A percentile compares a stretch with the other conserved stretches of the same genome.
These are phyloP conservation scores for Metacarcinus magister DNA, from an alignment of 2,888 invertebrate genomes.

Conservation along the genomic window DNA sequence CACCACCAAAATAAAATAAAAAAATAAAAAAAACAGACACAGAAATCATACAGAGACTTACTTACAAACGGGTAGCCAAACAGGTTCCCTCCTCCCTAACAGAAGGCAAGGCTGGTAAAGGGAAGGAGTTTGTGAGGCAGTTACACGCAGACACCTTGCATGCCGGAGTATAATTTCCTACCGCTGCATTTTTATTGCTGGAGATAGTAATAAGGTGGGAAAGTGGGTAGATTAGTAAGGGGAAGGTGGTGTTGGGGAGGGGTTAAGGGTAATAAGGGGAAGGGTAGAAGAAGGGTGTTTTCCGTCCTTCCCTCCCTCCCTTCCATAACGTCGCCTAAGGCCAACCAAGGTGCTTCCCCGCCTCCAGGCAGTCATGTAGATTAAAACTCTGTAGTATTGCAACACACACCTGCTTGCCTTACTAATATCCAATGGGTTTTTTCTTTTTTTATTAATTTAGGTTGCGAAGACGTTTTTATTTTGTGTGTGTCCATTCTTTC, in stretches of 20 bases:
- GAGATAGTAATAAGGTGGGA: slow-evolving; percentile 53
- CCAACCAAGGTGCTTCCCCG: too few species aligned
- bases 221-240: background rate
- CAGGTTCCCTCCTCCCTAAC: background rate
- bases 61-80: slow-evolving; percentile 12
- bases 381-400: background rate
- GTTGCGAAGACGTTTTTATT: background rate
- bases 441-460: background rate
- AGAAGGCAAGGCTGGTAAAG: background rate
- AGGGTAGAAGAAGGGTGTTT: background rate
- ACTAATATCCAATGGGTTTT: background rate
- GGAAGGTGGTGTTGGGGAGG: background rate
- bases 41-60: background rate
- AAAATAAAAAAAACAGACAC: background rate
- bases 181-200: slow-evolving; percentile 32
- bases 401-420: background rate
- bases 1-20: background rate
- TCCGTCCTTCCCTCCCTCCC: background rate
- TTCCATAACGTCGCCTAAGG: background rate
- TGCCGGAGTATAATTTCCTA: slow-evolving; percentile 52
- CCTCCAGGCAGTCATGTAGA: background rate
- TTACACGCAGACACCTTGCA: slow-evolving; percentile 49
- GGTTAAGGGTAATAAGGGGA: background rate
- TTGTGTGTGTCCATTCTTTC: background rate
- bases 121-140: background rate